Conservation (phyloP, 2,888 invertebrate species). For the Bhutanitis thaidina region DNA sequence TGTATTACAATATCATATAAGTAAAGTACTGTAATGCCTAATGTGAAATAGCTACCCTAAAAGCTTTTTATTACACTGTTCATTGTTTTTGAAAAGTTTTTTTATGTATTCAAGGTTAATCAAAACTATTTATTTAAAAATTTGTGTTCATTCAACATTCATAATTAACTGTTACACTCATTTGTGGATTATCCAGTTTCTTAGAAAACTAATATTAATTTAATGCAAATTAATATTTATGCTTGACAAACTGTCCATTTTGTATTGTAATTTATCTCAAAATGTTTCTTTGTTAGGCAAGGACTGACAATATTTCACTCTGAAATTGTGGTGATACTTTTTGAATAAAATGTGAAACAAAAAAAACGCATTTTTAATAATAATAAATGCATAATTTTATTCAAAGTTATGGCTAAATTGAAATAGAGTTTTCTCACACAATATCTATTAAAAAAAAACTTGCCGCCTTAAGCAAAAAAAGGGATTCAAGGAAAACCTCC, state of each 20-base stretch:
- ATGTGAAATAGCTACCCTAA: background rate
- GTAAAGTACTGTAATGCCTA: conserved; percentile 15
- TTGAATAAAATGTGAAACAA: conserved; percentile 60
- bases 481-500: too few species aligned
- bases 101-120: background rate
- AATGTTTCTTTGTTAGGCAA: conserved; percentile 37
- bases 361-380: conserved; percentile 18
- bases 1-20: conserved; percentile 15
- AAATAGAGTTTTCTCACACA: too few species aligned
- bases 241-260: conserved; percentile 13
- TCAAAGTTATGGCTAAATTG: too few species aligned
- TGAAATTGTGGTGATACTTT: conserved; percentile 69
- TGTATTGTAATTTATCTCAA: conserved; percentile 24
- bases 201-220: conserved; percentile 3
- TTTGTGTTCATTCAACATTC: background rate
- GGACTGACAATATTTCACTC: conserved; percentile 65
- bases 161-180: background rate
- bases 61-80: background rate
- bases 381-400: background rate
- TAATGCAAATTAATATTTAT: conserved; percentile 1
- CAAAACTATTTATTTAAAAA: background rate
- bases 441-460: too few species aligned
- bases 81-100: conserved; percentile 11
- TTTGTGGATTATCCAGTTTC: background rate
- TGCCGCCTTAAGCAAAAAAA: too few species aligned